phyloP scores from a whole-genome alignment of 2,797 vertebrate species.

The Acrossocheilus wenchowensis region DNA sequence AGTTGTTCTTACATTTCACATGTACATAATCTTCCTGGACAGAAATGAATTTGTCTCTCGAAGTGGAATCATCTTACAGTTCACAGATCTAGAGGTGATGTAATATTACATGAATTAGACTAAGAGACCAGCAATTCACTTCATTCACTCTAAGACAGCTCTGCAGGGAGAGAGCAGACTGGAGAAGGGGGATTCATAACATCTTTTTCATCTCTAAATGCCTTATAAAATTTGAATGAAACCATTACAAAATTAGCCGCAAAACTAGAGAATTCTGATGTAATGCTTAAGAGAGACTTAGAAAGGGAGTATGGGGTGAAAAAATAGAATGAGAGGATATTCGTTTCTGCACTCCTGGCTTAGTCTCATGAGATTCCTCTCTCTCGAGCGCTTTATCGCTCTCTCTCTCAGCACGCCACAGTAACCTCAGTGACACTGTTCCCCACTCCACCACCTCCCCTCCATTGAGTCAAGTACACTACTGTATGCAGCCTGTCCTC shows the following conservation, averaged over 20 bases:
- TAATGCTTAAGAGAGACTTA: slow-evolving; percentile 41
- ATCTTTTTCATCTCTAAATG: slow-evolving; percentile 52
- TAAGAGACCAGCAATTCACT: slow-evolving; percentile 21
- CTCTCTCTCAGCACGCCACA: slow-evolving; percentile 10
- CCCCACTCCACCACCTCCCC: not conserved
- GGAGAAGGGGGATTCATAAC: slow-evolving; percentile 40
- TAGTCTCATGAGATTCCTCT: slow-evolving; percentile 13
- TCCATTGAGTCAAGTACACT: slow-evolving; percentile 33
- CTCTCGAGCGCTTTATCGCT: not conserved
- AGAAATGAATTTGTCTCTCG: slow-evolving; percentile 1
- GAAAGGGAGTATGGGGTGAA: slow-evolving; percentile 11
- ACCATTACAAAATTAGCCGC: slow-evolving; percentile 46
- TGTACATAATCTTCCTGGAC: slow-evolving; percentile 14
- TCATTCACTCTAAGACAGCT: slow-evolving; percentile 34
- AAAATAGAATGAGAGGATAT: slow-evolving; percentile 15
- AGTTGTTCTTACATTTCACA: not conserved
- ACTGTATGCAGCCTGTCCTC: slow-evolving; percentile 7
- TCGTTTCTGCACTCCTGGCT: slow-evolving; percentile 3
- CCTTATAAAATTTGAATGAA: slow-evolving; percentile 57
- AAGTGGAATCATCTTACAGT: slow-evolving; percentile 13
- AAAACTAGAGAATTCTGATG: slow-evolving; percentile 47
- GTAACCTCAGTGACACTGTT: slow-evolving; percentile 13
- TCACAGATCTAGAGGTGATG: slow-evolving; percentile 30
- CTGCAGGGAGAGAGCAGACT: slow-evolving; percentile 32
- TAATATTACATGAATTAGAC: slow-evolving; percentile 44